Evolutionary conservation across 2,888 invertebrate genomes (phyloP).

Genomic region (Pemphredon lugubris): DNA sequence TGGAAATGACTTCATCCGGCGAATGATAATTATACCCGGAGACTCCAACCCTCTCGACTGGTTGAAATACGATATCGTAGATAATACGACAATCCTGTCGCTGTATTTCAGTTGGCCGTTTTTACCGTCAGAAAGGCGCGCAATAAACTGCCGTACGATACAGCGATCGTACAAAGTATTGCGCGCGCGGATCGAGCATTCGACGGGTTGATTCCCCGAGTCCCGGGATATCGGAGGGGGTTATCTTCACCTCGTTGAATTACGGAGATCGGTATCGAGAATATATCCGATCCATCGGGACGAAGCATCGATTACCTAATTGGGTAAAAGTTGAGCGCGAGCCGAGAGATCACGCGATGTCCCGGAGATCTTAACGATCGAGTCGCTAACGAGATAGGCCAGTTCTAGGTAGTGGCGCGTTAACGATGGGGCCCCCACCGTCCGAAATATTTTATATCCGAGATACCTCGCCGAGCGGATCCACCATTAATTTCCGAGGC

Average conservation of each 20-base stretch:
- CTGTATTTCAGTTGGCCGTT: too few relatives aligned
- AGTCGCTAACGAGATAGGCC: constrained; percentile 69
- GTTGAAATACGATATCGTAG: too few relatives aligned
- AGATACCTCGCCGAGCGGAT: constrained; percentile 46
- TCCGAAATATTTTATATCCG: constrained; percentile 68
- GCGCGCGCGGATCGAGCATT: too few relatives aligned
- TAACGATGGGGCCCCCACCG: constrained; percentile 63
- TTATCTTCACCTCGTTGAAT: background rate
- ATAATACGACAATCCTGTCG: too few relatives aligned
- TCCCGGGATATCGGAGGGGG: too few relatives aligned
- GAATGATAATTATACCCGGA: background rate
- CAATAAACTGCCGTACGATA: too few relatives aligned
- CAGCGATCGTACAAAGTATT: too few relatives aligned
- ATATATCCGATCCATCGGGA: constrained; percentile 30
- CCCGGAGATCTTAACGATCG: constrained; percentile 69
- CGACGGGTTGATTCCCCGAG: too few relatives aligned
- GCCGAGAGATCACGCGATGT: constrained; percentile 61
- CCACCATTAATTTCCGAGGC: constrained; percentile 66
- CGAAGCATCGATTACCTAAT: constrained; percentile 65
- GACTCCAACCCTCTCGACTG: too few relatives aligned
- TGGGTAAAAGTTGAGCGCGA: constrained; percentile 63
- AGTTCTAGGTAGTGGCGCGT: constrained; percentile 67
- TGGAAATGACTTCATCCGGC: background rate
- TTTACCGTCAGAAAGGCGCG: too few relatives aligned
- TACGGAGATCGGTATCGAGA: constrained; percentile 54